Evolutionary conservation across 1,140 invertebrate genomes (phyloP), one percentile per base, ranked within the genome.

Genomic region (Drosophila ercepeae): DNA sequence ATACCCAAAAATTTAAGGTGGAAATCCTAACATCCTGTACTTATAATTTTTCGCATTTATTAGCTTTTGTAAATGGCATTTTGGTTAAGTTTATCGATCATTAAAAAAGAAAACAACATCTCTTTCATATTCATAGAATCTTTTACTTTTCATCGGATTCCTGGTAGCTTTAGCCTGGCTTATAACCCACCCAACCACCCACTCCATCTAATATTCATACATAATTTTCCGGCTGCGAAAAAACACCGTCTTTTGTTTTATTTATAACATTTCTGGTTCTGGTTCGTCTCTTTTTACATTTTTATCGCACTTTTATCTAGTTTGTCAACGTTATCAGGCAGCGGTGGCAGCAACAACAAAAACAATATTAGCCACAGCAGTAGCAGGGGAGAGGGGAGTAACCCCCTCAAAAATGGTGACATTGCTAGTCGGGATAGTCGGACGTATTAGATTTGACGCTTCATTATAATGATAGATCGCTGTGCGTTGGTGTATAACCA

Each of bases 231-330:
- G 51, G 18, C 32, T 25, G 32, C 9, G 54, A 23, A 19, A 21
- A 21, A 68, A 13, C 16, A 42, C 46, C 46, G 58, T 59, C 55
- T 76, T 55, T 70, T 55, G 76, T 88, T 86, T 88, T 86, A 86
- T 81, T 86, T 86, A 79, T 86, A 81, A 77, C 67, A 65, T 53
- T 74, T 76, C 16, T 42, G 48, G 46, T 74, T 45, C 32, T 50
- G 41, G n/a, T n/a, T 64, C 59, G 60, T 67, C 75, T 42, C 9
- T 75, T 74, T 48, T 88, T 77, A n/a, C 57, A 67, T 75, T 88
- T 86, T 88, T 88, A 89, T 88, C 82, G 78, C 74, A 65, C 78
- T 88, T 82, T 89, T 88, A 88, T 88, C 82, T 89, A 82, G 78
- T 88, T 88, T 88, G 78, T 88, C 83, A 86, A 88, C 77, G 61